phyloP scores from a whole-genome alignment of 1,140 invertebrate species.

The Procambarus virginalis region DNA sequence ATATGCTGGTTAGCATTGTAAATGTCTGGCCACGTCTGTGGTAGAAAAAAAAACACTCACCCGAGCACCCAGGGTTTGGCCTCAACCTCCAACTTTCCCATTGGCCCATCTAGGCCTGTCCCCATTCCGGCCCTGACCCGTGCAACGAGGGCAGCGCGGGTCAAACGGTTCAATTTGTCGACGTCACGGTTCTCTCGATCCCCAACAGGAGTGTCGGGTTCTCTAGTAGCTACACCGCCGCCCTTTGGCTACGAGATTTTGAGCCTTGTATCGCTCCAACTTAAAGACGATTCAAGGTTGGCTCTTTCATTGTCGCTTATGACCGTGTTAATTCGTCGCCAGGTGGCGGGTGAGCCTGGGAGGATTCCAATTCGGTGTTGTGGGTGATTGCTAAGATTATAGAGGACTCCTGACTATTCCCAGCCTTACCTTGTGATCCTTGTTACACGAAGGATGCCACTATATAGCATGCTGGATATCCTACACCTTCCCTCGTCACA shows the following conservation, averaged over 20 bases:
- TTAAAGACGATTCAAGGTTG: background rate
- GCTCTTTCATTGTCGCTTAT: background rate
- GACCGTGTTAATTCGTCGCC: background rate
- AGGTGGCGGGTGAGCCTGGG: constrained; percentile 10
- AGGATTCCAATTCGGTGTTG: constrained; percentile 34
- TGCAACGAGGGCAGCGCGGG: constrained; percentile 26
- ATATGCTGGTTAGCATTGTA: too few relatives aligned
- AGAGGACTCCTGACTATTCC: background rate
- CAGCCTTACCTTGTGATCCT: background rate
- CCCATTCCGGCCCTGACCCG: background rate
- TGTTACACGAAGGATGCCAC: background rate
- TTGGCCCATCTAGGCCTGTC: background rate
- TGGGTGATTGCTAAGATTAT: constrained; percentile 38
- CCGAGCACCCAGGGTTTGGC: too few relatives aligned
- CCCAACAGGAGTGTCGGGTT: constrained; percentile 9
- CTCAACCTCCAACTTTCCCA: too few relatives aligned
- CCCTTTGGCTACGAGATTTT: background rate
- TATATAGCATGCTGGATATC: background rate
- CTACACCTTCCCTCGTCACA: too few relatives aligned
- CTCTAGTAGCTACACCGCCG: background rate
- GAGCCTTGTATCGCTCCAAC: background rate
- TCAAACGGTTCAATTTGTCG: constrained; percentile 60
- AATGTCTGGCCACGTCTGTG: too few relatives aligned
- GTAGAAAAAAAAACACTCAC: too few relatives aligned
- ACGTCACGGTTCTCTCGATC: constrained; percentile 37